Percentiles rank a stretch among this genome's conserved stretches.
These are phyloP conservation scores for Entosphenus tridentatus DNA, from an alignment of 2,113 vertebrate genomes.

Conservation along the genomic window DNA sequence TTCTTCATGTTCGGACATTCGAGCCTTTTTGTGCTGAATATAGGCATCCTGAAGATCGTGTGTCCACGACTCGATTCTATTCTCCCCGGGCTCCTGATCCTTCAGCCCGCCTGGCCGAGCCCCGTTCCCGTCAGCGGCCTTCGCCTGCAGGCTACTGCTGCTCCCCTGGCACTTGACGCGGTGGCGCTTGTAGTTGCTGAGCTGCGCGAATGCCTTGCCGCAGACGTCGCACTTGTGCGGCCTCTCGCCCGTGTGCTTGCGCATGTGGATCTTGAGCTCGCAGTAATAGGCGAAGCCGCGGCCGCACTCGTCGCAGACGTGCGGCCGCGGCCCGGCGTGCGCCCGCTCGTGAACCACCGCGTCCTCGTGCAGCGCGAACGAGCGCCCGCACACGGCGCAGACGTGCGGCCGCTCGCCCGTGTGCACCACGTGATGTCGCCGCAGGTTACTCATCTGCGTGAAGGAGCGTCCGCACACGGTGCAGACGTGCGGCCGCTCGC, in stretches of 20 bases:
- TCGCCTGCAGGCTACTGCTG: too few species aligned
- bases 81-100: too few species aligned
- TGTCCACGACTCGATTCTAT: too few species aligned
- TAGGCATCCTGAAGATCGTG: too few species aligned
- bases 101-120: too few species aligned
- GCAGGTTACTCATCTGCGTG: neutral
- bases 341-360: neutral
- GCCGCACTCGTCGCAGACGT: neutral
- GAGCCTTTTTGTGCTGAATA: too few species aligned
- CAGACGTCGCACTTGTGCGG: constrained; percentile 2
- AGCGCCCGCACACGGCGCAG: neutral
- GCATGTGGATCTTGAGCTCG: constrained; percentile 4
- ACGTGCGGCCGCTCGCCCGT: neutral
- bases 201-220: constrained; percentile 1
- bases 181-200: neutral
- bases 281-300: neutral
- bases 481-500: neutral
- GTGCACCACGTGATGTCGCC: neutral
- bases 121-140: too few species aligned
- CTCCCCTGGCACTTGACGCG: too few species aligned
- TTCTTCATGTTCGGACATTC: too few species aligned
- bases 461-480: neutral
- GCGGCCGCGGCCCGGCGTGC: neutral
- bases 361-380: neutral
- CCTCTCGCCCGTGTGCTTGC: constrained; percentile 3